Percentiles rank a stretch among this genome's conserved stretches.
These are phyloP conservation scores for Pseudolaguvia tuberculata DNA, from an alignment of 2,113 vertebrate species.

Conservation along the genomic window DNA sequence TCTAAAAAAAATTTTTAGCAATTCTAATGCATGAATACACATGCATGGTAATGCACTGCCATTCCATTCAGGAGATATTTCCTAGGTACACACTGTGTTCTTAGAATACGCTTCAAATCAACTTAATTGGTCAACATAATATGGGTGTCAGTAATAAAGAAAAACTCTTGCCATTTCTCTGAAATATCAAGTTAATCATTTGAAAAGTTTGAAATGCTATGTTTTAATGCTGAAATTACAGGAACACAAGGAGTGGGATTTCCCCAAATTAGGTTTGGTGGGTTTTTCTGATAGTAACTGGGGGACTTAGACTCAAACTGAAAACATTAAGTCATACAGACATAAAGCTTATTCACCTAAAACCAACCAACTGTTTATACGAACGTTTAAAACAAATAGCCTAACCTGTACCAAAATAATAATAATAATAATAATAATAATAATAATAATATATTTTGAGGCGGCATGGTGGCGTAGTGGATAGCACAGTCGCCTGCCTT, in stretches of 20 bases:
- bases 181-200: conserved; percentile 32
- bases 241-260: conserved; percentile 13
- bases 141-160: conserved; percentile 6
- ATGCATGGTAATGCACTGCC: neutral
- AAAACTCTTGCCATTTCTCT: neutral
- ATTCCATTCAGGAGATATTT: neutral
- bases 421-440: too few relatives aligned
- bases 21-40: neutral
- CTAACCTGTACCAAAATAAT: too few relatives aligned
- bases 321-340: conserved; percentile 27
- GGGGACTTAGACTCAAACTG: conserved; percentile 37
- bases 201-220: conserved; percentile 44
- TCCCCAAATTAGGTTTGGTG: conserved; percentile 35
- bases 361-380: neutral
- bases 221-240: conserved; percentile 35
- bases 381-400: neutral
- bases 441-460: too few relatives aligned
- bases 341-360: neutral
- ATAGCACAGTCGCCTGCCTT: too few relatives aligned
- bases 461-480: too few relatives aligned
- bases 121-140: neutral
- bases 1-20: neutral
- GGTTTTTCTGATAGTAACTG: conserved; percentile 34
- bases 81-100: neutral
- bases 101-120: neutral